Percentiles rank a stretch among this genome's conserved stretches.
Conservation (phyloP, 64 coral and sea anemone genomes). For the Orbicella faveolata region DNA sequence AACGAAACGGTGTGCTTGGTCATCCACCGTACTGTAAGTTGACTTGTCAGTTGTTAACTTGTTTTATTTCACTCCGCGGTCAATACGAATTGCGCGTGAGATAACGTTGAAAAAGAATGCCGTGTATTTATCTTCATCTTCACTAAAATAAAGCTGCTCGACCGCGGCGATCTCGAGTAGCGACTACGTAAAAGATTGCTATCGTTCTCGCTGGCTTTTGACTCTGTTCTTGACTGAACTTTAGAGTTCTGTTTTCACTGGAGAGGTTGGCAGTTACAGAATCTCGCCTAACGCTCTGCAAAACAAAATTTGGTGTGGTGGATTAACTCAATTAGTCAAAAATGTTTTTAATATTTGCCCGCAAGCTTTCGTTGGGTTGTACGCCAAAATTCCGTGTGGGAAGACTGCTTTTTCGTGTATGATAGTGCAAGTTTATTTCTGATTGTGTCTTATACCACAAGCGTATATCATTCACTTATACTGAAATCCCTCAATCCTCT, state of each 20-base stretch:
- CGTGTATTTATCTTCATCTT: constrained; percentile 24
- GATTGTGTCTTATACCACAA: not conserved
- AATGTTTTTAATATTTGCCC: not conserved
- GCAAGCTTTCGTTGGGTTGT: not conserved
- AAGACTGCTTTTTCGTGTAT: not conserved
- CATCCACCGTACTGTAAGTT: not conserved
- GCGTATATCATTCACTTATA: not conserved
- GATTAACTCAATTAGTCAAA: not conserved
- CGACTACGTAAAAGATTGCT: not conserved
- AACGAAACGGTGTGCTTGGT: not conserved
- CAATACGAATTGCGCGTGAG: not conserved
- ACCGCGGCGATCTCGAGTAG: constrained; percentile 4
- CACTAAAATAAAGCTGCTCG: not conserved
- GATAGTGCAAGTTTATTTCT: not conserved
- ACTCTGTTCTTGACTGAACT: not conserved
- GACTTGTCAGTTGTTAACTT: not conserved
- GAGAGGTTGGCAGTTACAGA: not conserved
- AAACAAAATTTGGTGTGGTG: not conserved
- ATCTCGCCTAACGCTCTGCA: not conserved
- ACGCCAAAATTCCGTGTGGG: not conserved
- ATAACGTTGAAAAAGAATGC: not conserved
- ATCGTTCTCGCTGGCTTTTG: not conserved
- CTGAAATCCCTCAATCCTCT: not conserved
- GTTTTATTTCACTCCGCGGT: not conserved
- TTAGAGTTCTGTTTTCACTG: not conserved